These are phyloP conservation scores for Coluber constrictor DNA, from an alignment of 2,797 vertebrate species.

Conservation along the genomic window DNA sequence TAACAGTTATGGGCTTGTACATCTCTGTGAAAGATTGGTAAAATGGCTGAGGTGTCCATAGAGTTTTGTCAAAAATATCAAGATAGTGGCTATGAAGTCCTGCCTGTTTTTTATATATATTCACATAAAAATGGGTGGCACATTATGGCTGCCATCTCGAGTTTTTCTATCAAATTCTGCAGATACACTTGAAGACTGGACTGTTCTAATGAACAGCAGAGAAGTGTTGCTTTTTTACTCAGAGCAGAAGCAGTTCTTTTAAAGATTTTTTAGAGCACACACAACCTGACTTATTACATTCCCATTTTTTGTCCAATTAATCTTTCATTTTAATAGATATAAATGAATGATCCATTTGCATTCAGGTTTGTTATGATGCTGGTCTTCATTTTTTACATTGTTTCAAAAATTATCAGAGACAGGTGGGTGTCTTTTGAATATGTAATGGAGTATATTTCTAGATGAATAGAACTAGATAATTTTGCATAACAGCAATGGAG, in stretches of 20 bases:
- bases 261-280: neutral
- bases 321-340: constrained; percentile 3
- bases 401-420: constrained; percentile 6
- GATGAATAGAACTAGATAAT: neutral
- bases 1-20: too few relatives aligned
- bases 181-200: too few relatives aligned
- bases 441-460: neutral
- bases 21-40: too few relatives aligned
- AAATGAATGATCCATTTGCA: constrained; percentile 21
- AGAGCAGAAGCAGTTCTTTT: too few relatives aligned
- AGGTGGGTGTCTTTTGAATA: neutral
- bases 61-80: too few relatives aligned
- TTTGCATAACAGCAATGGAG: constrained; percentile 22
- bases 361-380: neutral
- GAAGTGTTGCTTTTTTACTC: too few relatives aligned
- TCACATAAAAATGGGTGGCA: neutral
- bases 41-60: too few relatives aligned
- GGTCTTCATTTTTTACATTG: neutral
- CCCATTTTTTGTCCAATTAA: constrained; percentile 7
- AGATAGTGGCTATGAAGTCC: too few relatives aligned
- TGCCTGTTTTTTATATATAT: too few relatives aligned
- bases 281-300: constrained; percentile 22
- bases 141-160: neutral
- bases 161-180: too few relatives aligned
- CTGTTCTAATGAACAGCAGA: too few relatives aligned